phyloP scores from a whole-genome alignment of 1,140 invertebrate species.

The Cryptotermes secundus region DNA sequence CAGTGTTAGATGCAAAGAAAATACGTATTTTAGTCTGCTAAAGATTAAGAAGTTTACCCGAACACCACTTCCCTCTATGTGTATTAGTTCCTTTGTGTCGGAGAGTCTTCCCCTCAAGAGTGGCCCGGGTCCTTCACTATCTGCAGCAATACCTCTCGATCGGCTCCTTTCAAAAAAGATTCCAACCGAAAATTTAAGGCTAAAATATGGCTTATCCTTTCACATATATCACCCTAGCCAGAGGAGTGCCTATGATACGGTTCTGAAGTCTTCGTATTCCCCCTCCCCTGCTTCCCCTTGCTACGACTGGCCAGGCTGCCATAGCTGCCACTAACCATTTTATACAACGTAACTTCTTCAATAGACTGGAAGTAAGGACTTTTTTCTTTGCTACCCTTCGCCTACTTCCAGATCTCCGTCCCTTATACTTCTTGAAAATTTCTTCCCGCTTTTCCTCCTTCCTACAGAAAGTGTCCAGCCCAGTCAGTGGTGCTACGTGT shows the following conservation, averaged over 20 bases:
- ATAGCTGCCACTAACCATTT: constrained; percentile 32
- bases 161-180: constrained; percentile 17
- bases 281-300: neutral
- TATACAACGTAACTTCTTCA: constrained; percentile 33
- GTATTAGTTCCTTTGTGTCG: neutral
- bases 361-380: constrained; percentile 32
- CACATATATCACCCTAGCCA: constrained; percentile 24
- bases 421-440: constrained; percentile 16
- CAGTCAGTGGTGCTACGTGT: neutral
- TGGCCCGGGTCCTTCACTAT: neutral
- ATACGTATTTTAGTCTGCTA: too few relatives aligned
- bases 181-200: constrained; percentile 26
- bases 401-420: constrained; percentile 20
- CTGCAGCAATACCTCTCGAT: neutral
- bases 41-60: neutral
- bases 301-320: constrained; percentile 11
- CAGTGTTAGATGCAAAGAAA: too few relatives aligned
- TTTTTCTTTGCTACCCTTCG: constrained; percentile 11
- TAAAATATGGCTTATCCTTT: constrained; percentile 26
- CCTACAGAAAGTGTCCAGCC: neutral
- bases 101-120: neutral
- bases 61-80: neutral
- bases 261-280: neutral
- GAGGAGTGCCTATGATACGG: neutral
- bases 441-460: neutral